A percentile compares a stretch with the other conserved stretches of the same genome.
Evolutionary conservation across 2,113 vertebrate genomes (phyloP).

Genomic region (Cariama cristata): DNA sequence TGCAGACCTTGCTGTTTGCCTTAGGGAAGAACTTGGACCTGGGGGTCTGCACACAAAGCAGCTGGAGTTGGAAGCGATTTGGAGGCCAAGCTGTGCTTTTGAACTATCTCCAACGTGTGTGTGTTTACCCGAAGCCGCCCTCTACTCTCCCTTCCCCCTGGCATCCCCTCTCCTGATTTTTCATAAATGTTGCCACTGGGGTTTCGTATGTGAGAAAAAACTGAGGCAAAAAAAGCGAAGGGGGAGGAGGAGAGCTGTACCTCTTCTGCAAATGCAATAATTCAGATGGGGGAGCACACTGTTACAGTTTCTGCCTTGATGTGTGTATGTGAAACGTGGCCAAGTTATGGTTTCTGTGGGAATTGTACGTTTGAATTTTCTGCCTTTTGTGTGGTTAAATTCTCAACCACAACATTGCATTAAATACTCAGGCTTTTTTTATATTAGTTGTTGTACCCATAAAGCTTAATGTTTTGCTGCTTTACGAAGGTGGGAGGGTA

Average conservation of each 20-base stretch:
- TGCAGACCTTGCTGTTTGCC: fast-evolving
- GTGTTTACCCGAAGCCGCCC: not conserved
- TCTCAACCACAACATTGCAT: constrained; percentile 53
- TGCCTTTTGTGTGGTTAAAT: constrained; percentile 65
- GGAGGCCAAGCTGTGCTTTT: not conserved
- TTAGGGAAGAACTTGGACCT: not conserved
- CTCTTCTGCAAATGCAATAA: constrained; percentile 17
- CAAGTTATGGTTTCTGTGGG: constrained; percentile 69
- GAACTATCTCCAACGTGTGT: not conserved
- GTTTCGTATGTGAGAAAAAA: not conserved
- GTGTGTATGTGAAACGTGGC: constrained; percentile 47
- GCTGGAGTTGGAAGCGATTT: not conserved
- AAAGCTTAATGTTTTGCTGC: constrained; percentile 65
- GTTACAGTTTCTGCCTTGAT: constrained; percentile 49
- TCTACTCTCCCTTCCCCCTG: not conserved
- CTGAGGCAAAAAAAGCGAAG: not conserved
- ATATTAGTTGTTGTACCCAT: constrained; percentile 34
- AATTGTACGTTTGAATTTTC: constrained; percentile 58
- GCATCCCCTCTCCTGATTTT: not conserved
- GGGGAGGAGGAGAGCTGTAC: not conserved
- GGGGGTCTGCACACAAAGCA: not conserved
- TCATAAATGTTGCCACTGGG: not conserved
- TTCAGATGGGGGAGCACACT: not conserved
- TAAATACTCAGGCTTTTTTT: constrained; percentile 28
- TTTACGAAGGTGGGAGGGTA: constrained; percentile 46